Conservation (phyloP, 1,140 invertebrate genomes). For the Tribolium castaneum region DNA sequence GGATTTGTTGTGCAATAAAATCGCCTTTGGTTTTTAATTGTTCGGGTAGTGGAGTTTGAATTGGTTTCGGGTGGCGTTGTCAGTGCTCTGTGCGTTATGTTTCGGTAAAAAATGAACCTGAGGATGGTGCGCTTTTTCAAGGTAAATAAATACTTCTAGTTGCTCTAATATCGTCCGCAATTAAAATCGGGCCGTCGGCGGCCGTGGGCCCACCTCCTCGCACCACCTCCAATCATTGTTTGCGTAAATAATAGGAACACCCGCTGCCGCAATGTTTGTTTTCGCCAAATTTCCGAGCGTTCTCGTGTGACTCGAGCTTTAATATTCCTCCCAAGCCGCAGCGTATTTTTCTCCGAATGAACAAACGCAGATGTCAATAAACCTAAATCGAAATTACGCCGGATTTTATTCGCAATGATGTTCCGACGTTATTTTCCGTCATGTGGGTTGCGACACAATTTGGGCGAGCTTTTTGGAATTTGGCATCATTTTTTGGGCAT, state of each 20-base stretch:
- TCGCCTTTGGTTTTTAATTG: conserved; percentile 29
- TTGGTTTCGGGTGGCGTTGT: neutral
- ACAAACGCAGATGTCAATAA: conserved; percentile 15
- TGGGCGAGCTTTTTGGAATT: conserved; percentile 1
- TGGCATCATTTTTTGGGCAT: conserved; percentile 32
- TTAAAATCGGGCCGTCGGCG: neutral
- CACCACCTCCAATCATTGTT: neutral
- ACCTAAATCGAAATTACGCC: conserved; percentile 1
- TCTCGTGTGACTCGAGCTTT: neutral
- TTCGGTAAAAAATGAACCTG: neutral
- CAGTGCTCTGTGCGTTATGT: conserved; percentile 20
- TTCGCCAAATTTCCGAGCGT: conserved; percentile 1
- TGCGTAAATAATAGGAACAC: conserved; percentile 2
- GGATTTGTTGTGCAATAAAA: conserved; percentile 41
- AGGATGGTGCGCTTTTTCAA: conserved; percentile 18
- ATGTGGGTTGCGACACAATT: conserved; percentile 3
- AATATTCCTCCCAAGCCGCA: conserved; percentile 5
- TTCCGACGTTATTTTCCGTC: neutral
- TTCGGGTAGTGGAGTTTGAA: conserved; percentile 16
- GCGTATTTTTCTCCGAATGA: conserved; percentile 4
- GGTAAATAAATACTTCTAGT: conserved; percentile 16
- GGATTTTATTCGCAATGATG: neutral
- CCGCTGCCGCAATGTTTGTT: conserved; percentile 1
- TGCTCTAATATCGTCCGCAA: conserved; percentile 15
- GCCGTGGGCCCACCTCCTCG: neutral